Evolutionary conservation across 2,888 invertebrate species (phyloP), one percentile per base, ranked within the genome.

Genomic region (Cryptus armator): DNA sequence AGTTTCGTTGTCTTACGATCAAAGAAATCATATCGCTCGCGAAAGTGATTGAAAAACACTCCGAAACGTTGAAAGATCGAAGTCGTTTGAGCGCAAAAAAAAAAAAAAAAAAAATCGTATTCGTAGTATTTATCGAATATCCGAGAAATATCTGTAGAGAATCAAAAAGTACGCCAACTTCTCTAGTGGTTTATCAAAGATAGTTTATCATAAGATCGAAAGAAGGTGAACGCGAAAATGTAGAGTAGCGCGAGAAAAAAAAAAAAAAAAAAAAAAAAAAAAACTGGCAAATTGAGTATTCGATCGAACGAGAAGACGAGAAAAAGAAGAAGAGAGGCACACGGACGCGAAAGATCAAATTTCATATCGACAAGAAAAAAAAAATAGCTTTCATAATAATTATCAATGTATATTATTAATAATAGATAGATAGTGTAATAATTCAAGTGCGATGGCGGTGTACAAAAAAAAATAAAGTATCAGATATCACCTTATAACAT

Each of bases 381-480:
- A 77, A 66, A 70, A 37, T 72, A 75, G 48, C 48, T 86, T 70
- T 81, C 82, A 77, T 82, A 87, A 67, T 87, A 84, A 77, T 80
- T 79, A 68, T 86, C 75, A 53, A 68, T 16, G 37, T 81, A 83
- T 84, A 76, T 84, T 84, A 76, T 37, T 66, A 86, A 19, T 37
- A 80, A 67, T 48, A 62, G 32, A 67, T 48, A 62, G 32, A 51
- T 80, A 46, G 62, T 64, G 53, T 64, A 44, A 71, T 43, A 16
- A 70, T 70, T 37, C 12, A 75, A 74, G 43, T 43, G 62, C 78
- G 67, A 78, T 19, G 24, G 78, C 44, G 67, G 67, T 83, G 83
- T 83, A 83, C 68, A 76, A 70, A 68, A 43, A 68, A 37, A 79
- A 71, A 71, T 71, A 78, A 72, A 77, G 77, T 24, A 59, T 46